These are phyloP conservation scores for Steinernema khuongi DNA, from an alignment of 1,140 invertebrate species.

Conservation along the genomic window DNA sequence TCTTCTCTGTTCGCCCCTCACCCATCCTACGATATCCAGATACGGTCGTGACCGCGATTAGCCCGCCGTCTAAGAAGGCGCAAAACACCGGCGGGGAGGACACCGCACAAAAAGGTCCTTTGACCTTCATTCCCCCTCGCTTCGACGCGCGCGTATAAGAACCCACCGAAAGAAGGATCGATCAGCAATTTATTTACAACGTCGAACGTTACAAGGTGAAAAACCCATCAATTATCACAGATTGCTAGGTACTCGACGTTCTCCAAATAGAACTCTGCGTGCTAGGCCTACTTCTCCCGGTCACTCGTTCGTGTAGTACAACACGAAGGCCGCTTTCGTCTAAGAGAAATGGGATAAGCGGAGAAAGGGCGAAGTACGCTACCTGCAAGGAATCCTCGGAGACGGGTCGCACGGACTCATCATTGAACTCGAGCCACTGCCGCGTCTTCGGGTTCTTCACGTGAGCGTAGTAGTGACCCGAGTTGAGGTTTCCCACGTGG, in stretches of 20 bases:
- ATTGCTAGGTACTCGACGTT: neutral
- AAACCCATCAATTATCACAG: neutral
- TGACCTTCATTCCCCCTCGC: neutral
- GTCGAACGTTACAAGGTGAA: neutral
- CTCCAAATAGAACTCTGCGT: too few species aligned
- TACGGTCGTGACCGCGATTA: conserved; percentile 1
- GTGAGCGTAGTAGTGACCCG: conserved; percentile 15
- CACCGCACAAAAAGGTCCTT: neutral
- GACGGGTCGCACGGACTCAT: neutral
- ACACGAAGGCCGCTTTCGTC: neutral
- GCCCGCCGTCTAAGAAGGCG: neutral
- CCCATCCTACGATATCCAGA: neutral
- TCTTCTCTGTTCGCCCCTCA: neutral
- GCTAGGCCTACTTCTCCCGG: neutral
- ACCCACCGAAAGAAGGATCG: neutral
- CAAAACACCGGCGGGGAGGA: neutral
- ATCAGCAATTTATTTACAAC: neutral
- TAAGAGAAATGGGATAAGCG: neutral
- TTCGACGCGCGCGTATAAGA: neutral
- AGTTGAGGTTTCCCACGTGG: conserved; percentile 18
- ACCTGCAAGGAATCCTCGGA: neutral
- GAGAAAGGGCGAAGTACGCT: too few species aligned
- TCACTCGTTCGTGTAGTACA: neutral
- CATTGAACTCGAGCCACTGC: conserved; percentile 7
- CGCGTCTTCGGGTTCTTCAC: neutral